phyloP scores from a whole-genome alignment of 1,140 invertebrate genomes.

The Theocolax elegans region DNA sequence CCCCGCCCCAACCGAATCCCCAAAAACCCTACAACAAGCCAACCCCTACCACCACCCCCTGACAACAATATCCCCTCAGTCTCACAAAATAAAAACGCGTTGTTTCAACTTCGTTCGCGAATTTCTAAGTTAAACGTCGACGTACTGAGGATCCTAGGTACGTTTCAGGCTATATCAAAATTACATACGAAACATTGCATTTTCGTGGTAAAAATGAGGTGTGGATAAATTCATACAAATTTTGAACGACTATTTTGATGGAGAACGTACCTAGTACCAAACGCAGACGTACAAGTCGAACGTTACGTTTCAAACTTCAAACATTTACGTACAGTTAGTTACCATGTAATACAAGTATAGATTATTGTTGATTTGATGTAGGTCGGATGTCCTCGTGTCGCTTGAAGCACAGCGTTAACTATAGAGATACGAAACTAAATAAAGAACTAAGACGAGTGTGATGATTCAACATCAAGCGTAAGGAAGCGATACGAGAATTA shows the following conservation, averaged over 20 bases:
- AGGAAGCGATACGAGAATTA: slow-evolving; percentile 45
- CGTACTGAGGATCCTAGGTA: neutral
- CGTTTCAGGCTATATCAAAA: neutral
- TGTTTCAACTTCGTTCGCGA: slow-evolving; percentile 65
- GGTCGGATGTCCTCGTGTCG: slow-evolving; percentile 41
- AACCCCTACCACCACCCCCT: slow-evolving; percentile 52
- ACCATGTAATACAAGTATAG: slow-evolving; percentile 63
- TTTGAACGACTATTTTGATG: too few species aligned
- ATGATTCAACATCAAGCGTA: slow-evolving; percentile 20
- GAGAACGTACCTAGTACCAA: neutral
- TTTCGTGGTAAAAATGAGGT: too few species aligned
- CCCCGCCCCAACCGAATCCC: slow-evolving; percentile 51
- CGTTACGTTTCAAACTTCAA: slow-evolving; percentile 61
- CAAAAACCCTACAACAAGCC: slow-evolving; percentile 48
- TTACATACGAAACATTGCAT: too few species aligned
- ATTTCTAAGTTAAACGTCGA: slow-evolving; percentile 38
- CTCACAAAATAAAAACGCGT: slow-evolving; percentile 62
- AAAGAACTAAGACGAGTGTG: slow-evolving; percentile 29
- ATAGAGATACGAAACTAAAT: too few species aligned
- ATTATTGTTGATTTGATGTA: slow-evolving; percentile 61
- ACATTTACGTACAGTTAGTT: slow-evolving; percentile 66
- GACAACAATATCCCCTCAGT: slow-evolving; percentile 56
- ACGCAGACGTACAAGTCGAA: slow-evolving; percentile 39
- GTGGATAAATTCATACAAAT: too few species aligned
- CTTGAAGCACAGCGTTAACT: neutral